Evolutionary conservation across 1,140 invertebrate species (phyloP).

Genomic region (Drosophila aff.): DNA sequence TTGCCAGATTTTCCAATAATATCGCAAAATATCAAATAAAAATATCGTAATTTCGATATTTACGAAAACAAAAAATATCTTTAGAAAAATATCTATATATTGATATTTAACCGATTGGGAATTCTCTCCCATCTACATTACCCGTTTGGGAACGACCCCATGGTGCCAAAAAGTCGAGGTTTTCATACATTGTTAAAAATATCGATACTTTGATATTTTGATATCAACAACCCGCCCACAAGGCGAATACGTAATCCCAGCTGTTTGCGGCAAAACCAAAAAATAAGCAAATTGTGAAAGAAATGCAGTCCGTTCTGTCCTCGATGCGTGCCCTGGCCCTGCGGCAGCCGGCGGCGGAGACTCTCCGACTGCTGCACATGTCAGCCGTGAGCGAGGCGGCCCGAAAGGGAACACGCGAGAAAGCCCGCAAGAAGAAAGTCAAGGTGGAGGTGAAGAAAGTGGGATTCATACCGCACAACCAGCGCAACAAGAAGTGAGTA

Average conservation of each 20-base stretch:
- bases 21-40: too few species aligned
- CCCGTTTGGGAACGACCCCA: too few species aligned
- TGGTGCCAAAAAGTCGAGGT: too few species aligned
- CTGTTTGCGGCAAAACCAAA: neutral
- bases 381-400: slow-evolving; percentile 87
- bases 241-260: neutral
- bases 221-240: too few species aligned
- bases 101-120: too few species aligned
- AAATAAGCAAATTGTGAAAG: slow-evolving; percentile 41
- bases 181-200: too few species aligned
- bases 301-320: slow-evolving; percentile 68
- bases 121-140: too few species aligned
- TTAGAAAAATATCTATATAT: too few species aligned
- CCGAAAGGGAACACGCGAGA: slow-evolving; percentile 91
- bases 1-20: too few species aligned
- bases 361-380: slow-evolving; percentile 74
- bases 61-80: too few species aligned
- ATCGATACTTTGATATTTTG: too few species aligned
- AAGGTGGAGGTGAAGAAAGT: slow-evolving; percentile 90
- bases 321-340: slow-evolving; percentile 67
- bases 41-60: too few species aligned
- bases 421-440: slow-evolving; percentile 89
- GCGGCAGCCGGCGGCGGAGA: slow-evolving; percentile 57
- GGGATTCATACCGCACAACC: slow-evolving; percentile 88
- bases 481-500: slow-evolving; percentile 86